These are phyloP conservation scores for Tenebrio molitor DNA, from an alignment of 1,140 invertebrate species.

Conservation along the genomic window DNA sequence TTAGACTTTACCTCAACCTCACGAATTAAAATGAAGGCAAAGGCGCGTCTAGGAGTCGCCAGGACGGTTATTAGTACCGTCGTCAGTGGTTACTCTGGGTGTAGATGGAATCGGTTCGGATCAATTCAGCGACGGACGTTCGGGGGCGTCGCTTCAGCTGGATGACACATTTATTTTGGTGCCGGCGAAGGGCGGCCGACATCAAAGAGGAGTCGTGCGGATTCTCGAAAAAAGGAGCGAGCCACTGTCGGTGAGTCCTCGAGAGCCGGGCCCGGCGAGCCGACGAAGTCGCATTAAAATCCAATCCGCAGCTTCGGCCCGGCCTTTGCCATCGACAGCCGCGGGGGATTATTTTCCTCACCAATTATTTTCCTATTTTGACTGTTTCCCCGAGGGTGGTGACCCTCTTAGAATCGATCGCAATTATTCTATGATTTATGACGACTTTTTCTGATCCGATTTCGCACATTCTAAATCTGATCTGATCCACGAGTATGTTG, in stretches of 20 bases:
- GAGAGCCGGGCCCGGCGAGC: too few species aligned
- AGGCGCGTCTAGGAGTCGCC: constrained; percentile 15
- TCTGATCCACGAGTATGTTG: too few species aligned
- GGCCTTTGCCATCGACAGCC: neutral
- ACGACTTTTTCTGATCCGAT: too few species aligned
- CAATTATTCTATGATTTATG: neutral
- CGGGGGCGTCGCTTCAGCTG: neutral
- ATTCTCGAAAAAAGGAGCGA: too few species aligned
- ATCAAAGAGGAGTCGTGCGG: neutral
- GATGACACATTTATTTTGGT: neutral
- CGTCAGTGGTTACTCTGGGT: too few species aligned
- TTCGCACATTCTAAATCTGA: too few species aligned
- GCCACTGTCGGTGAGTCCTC: too few species aligned
- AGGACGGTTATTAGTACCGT: too few species aligned
- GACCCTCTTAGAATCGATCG: too few species aligned
- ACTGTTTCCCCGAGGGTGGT: neutral
- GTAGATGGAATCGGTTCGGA: too few species aligned
- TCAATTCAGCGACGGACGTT: too few species aligned
- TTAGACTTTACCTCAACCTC: too few species aligned
- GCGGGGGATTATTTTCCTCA: neutral
- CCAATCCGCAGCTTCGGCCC: neutral
- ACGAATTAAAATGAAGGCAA: constrained; percentile 17
- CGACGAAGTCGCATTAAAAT: neutral
- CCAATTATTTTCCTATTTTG: constrained; percentile 4
- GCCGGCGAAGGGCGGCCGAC: neutral